A percentile compares a stretch with the other conserved stretches of the same genome.
These are phyloP conservation scores for Atherix ibis DNA, from an alignment of 2,888 invertebrate genomes.

Conservation along the genomic window DNA sequence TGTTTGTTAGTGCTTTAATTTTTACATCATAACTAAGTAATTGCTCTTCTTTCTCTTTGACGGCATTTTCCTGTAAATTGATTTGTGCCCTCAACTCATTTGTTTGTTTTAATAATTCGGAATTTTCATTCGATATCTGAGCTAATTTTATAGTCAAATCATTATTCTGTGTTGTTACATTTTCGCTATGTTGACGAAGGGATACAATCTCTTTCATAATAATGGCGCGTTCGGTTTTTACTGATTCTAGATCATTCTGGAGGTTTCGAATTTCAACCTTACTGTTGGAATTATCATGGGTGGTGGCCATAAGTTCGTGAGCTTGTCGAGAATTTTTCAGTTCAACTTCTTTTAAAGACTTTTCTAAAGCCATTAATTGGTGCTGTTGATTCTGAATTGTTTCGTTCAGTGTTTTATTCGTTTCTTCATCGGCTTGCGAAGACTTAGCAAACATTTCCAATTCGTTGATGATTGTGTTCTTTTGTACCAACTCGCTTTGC, in stretches of 20 bases:
- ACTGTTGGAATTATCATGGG: conserved; percentile 23
- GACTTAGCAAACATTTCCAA: conserved; percentile 23
- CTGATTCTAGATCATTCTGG: conserved; percentile 27
- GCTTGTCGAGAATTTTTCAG: conserved; percentile 22
- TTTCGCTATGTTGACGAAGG: conserved; percentile 12
- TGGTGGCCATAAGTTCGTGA: conserved; percentile 26
- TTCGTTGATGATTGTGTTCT: conserved; percentile 26
- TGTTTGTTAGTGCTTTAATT: conserved; percentile 15
- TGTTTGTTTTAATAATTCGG: conserved; percentile 21
- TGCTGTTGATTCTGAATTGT: conserved; percentile 22
- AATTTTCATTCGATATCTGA: conserved; percentile 17
- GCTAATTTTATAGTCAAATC: conserved; percentile 21
- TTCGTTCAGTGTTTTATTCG: conserved; percentile 22
- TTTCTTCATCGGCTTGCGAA: conserved; percentile 21
- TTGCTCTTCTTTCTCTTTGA: conserved; percentile 21
- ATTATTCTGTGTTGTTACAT: conserved; percentile 18
- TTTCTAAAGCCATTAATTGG: conserved; percentile 22
- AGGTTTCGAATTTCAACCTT: conserved; percentile 28
- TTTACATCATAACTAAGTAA: conserved; percentile 17
- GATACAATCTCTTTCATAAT: conserved; percentile 13
- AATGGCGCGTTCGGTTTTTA: conserved; percentile 21
- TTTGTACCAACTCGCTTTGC: conserved; percentile 24
- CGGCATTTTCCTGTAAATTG: conserved; percentile 14
- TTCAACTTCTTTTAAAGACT: conserved; percentile 26
- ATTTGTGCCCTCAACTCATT: conserved; percentile 19